Percentiles rank a stretch among this genome's conserved stretches.
phyloP scores from a whole-genome alignment of 2,113 vertebrate genomes.

The Pollachius pollachius region DNA sequence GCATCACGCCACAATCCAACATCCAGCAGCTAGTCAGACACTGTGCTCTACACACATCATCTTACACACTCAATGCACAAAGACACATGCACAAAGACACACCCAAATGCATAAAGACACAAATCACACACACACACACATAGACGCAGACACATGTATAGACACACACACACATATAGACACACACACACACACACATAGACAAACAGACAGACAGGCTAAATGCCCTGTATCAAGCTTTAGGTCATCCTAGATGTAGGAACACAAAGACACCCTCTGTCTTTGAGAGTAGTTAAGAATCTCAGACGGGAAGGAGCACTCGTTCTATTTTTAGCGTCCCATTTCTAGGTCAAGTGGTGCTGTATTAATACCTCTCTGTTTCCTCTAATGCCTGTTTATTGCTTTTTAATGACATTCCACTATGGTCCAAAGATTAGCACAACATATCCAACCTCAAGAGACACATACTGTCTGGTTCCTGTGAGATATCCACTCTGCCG shows the following conservation, averaged over 20 bases:
- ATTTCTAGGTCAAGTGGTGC: conserved; percentile 51
- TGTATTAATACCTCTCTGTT: conserved; percentile 29
- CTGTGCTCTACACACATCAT: background rate
- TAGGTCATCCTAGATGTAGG: background rate
- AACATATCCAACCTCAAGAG: conserved; percentile 5
- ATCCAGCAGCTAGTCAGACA: conserved; percentile 28
- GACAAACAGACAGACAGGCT: no score
- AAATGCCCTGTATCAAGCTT: background rate
- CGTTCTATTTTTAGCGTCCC: conserved; percentile 25
- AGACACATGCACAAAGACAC: no score
- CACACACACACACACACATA: no score
- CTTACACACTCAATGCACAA: background rate
- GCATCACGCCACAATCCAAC: conserved; percentile 34
- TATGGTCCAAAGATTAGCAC: conserved; percentile 28
- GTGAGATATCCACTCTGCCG: background rate
- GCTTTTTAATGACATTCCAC: conserved; percentile 48
- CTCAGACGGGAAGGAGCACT: background rate
- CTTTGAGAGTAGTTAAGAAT: background rate
- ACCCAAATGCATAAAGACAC: no score
- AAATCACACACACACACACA: no score
- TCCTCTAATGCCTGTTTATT: conserved; percentile 34
- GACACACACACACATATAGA: no score
- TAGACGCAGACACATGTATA: no score
- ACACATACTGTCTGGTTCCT: conserved; percentile 9
- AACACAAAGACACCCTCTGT: background rate